Evolutionary conservation across 2,888 invertebrate species (phyloP), one percentile per base, ranked within the genome.

Genomic region (Scaptomyza flava): DNA sequence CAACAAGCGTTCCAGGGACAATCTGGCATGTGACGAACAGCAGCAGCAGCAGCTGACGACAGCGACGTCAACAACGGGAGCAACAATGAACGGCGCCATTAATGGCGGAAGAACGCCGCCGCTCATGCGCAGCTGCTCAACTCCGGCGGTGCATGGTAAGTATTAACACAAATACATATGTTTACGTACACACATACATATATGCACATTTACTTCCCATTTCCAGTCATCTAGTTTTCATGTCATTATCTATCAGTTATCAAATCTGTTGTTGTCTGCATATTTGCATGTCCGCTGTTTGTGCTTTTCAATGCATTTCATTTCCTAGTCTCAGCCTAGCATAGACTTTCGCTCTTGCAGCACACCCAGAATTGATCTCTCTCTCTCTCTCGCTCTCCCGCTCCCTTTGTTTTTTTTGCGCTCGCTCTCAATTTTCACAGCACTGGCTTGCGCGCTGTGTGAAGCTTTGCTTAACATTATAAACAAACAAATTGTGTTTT

Each of bases 1-100:
- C 87, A 93, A 94, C 82, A 94, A 91, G 78, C 87, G 94, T 87
- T 94, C 95, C 91, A 94, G 94, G 86, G 95, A 95, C 77, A 90
- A 90, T 80, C 93, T 96, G 76, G 86, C 89, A 84, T 96, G 96
- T 93, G 96, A 96, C 86, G 95, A 95, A 89, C 89, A 95, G 43
- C 43, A 51, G 36, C 50, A 36, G 90, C 89, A 89, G 90, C 89
- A 89, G 68, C 80, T 94, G 72, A 34, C 50, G 50, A 68, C 76
- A 58, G 92, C 95, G 62, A 77, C 79, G 63, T 72, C 81, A 56
- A 67, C 95, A 43, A 72, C 66, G 51, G 68, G 61, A 59, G 54
- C 72, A 36, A 47, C 71, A 34, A 87, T 79, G 70, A 86, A 70
- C 75, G 91, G 64, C 60, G 59, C 53, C 61, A 67, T 54, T 93